phyloP scores from a whole-genome alignment of 2,113 vertebrate species.

The Tetrax tetrax region DNA sequence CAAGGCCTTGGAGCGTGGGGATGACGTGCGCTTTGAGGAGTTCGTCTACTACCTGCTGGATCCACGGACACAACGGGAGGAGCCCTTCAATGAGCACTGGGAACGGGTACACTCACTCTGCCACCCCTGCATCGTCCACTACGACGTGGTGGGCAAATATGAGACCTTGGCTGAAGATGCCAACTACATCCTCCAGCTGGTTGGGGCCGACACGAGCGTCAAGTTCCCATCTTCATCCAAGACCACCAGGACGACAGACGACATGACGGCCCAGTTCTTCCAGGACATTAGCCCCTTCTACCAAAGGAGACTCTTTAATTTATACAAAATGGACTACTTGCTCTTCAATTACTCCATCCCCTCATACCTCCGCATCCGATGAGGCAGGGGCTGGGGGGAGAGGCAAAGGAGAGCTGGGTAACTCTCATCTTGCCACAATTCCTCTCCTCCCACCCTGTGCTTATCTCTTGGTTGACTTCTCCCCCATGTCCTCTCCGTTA shows the following conservation, averaged over 20 bases:
- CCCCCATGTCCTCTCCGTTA: neutral
- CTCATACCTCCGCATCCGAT: slow-evolving; percentile 82
- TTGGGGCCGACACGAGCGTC: slow-evolving; percentile 78
- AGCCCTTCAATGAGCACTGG: slow-evolving; percentile 97
- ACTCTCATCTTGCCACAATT: neutral
- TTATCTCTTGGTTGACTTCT: neutral
- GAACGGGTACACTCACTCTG: slow-evolving; percentile 91
- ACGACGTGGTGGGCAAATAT: slow-evolving; percentile 93
- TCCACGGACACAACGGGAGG: slow-evolving; percentile 85
- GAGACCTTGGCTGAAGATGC: slow-evolving; percentile 95
- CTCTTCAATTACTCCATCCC: slow-evolving; percentile 95
- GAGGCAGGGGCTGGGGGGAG: slow-evolving; percentile 21
- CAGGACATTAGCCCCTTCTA: slow-evolving; percentile 89
- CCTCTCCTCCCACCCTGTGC: neutral
- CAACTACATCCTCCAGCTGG: slow-evolving; percentile 86
- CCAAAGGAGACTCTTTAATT: slow-evolving; percentile 90
- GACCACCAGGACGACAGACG: slow-evolving; percentile 80
- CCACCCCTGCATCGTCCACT: slow-evolving; percentile 92
- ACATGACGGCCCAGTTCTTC: slow-evolving; percentile 87
- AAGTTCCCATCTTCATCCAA: slow-evolving; percentile 82
- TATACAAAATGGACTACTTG: slow-evolving; percentile 96
- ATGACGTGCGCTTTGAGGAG: slow-evolving; percentile 91
- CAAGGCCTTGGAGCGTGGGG: slow-evolving; percentile 81
- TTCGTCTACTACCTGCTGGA: slow-evolving; percentile 94
- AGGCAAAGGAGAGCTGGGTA: neutral